These are phyloP conservation scores for Apaloderma vittatum DNA, from an alignment of 2,113 vertebrate species.

Conservation along the genomic window DNA sequence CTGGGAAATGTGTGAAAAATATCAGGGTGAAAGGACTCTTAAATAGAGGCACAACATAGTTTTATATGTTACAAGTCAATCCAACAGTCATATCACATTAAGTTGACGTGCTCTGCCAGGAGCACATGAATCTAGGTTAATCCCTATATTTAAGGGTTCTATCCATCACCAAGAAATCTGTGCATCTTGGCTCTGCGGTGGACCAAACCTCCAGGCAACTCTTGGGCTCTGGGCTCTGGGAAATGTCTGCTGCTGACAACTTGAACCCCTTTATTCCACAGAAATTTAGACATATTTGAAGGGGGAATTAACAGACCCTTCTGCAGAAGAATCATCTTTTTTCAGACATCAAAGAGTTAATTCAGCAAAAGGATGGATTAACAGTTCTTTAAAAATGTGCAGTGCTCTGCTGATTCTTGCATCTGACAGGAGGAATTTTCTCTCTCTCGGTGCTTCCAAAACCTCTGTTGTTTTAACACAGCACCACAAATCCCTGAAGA, in stretches of 20 bases:
- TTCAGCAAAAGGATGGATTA: conserved; percentile 15
- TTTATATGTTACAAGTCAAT: neutral
- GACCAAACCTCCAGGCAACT: neutral
- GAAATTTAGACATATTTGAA: neutral
- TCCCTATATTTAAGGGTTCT: conserved; percentile 13
- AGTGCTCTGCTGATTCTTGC: conserved; percentile 16
- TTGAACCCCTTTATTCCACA: neutral
- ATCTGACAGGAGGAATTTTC: conserved; percentile 42
- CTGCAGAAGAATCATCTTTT: neutral
- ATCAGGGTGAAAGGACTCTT: neutral
- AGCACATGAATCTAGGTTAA: conserved; percentile 31
- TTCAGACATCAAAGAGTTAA: conserved; percentile 33
- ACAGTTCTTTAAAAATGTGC: conserved; percentile 10
- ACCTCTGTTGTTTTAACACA: conserved; percentile 10
- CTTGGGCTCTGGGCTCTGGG: neutral
- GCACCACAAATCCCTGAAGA: conserved; percentile 40
- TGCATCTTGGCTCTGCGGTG: neutral
- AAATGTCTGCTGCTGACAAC: neutral
- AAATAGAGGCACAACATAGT: neutral
- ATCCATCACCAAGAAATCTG: neutral
- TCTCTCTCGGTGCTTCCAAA: neutral
- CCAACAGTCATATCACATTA: neutral
- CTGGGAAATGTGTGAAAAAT: neutral
- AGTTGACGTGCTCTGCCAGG: neutral
- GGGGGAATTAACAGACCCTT: neutral